Evolutionary conservation across 2,797 vertebrate genomes (phyloP), one percentile per base, ranked within the genome.

Genomic region (Pangasius djambal): DNA sequence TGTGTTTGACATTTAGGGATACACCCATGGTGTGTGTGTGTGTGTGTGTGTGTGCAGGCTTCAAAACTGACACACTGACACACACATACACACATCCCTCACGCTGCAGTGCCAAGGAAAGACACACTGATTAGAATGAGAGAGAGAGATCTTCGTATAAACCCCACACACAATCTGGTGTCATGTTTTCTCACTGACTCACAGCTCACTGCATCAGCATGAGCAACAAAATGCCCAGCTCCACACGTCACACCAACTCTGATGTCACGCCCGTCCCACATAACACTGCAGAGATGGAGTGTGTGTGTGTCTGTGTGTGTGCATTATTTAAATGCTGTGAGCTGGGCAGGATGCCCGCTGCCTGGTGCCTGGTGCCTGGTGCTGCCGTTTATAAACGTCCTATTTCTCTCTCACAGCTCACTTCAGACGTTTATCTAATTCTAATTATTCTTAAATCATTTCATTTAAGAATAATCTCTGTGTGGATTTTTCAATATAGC

Each of bases 261-360:
- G 8, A 81, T 55, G 31, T 59, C 52, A 81, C 31, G 9, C 18
- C 28, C 6, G 3, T 57, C 77, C 50, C 77, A 34, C 50, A 79
- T n/a, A 55, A 6, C 40, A 75, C 72, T 48, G 69, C 69, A 72
- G 69, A 6, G 31, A 18, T 70, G 15, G 31, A 40, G 31, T 70
- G 67, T 70, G 67, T 70, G 44, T 50, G 25, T n/a, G 74, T 50
- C 44, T 50, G 28, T n/a, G 48, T n/a, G n/a, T 57, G n/a, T 12
- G 86, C 88, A 83, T 81, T 92, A 90, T 92, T 89, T 83, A 93
- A 94, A 93, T 79, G 79, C 84, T 89, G 88, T 90, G 87, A 90
- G 86, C 87, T 67, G 87, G 90, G 88, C 48, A 77, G 48, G 25
- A 28, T n/a, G 74, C 74, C 44, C 25, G 4, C 25, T 28, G 61